Conservation (phyloP, 2,113 vertebrate genomes). For the Corvus cornix region DNA sequence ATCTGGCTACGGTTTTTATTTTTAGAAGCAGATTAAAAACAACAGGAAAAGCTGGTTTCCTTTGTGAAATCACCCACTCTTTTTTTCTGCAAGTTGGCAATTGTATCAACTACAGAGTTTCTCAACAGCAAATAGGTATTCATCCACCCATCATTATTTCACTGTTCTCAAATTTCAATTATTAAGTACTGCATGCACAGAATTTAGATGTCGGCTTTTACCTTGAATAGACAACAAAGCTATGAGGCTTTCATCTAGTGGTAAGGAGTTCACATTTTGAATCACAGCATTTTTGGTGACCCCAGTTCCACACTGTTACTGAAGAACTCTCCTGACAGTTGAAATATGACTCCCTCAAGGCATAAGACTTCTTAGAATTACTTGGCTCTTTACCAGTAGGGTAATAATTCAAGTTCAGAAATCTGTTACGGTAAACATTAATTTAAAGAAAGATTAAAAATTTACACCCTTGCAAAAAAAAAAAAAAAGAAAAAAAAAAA, state of each 20-base stretch:
- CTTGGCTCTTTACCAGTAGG: background rate
- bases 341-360: background rate
- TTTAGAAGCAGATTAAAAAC: background rate
- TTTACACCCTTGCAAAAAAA: background rate
- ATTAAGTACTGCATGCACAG: background rate
- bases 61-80: background rate
- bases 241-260: background rate
- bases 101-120: background rate
- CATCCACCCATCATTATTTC: background rate
- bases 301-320: background rate
- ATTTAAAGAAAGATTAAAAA: background rate
- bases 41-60: background rate
- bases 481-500: background rate
- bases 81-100: background rate
- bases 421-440: background rate
- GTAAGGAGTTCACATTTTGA: background rate
- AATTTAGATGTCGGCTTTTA: background rate
- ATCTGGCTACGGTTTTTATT: background rate
- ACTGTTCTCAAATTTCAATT: background rate
- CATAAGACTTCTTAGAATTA: background rate
- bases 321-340: background rate
- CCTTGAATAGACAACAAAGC: background rate
- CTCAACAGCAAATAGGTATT: background rate
- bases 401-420: conserved; percentile 20
- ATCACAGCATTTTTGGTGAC: background rate